Evolutionary conservation across 2,113 vertebrate genomes (phyloP), one percentile per base, ranked within the genome.

Genomic region (Mesembrinibis cayennensis): DNA sequence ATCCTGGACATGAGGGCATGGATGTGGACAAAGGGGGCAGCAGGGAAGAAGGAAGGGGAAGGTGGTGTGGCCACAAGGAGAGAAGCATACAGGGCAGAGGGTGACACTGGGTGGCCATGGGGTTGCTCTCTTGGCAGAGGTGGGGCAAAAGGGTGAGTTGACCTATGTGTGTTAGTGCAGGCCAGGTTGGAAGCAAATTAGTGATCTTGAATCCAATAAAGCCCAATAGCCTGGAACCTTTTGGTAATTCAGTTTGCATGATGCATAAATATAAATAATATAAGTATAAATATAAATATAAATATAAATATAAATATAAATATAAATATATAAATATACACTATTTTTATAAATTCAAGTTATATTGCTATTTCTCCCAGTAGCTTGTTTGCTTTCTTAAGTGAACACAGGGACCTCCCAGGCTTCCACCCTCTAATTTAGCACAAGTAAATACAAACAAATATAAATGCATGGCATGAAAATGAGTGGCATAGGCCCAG

Each of bases 121-220:
- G 12, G 21, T 16, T 72, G 17, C 21, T 80, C 27, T 63, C 5
- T 11, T 23, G 52, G 29, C 30, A 26, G n/a, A 61, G 58, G 4
- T 61, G n/a, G n/a, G n/a, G 22, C n/a, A 59, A n/a, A 50, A 70
- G 20, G 7, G 1, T 47, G n/a, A 74, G 7, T 2, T 78, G 53
- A 14, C 11, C 21, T 26, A 11, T 2, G 0, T 2, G 18, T 82
- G 47, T 61, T 47, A 11, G 7, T 32, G 50, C 16, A 32, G 32
- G 11, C 14, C 34, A 82, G 34, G 17, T 70, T 38, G 18, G 55
- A 61, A 82, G 14, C 32, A 65, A 34, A 19, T 3, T 16, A 25
- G 42, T 30, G 21, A 27, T 34, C 49, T 42, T 11, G 16, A 15
- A 32, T 66, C 45, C 45, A n/a, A 3, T 49, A 25, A 84, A 91